phyloP scores from a whole-genome alignment of 2,888 invertebrate species.

The Dioctria linearis region DNA sequence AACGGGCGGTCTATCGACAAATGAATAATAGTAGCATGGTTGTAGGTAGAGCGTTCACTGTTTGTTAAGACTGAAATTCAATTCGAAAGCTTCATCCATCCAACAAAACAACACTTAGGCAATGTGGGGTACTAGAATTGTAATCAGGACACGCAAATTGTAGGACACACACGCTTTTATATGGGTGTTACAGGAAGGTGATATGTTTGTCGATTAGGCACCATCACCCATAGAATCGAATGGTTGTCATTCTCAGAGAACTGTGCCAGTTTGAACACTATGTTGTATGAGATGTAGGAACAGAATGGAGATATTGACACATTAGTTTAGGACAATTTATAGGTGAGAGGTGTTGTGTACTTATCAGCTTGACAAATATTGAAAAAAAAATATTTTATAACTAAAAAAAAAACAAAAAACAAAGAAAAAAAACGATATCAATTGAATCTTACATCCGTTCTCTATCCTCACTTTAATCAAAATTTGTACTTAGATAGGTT shows the following conservation, averaged over 20 bases:
- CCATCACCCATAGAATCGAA: conserved; percentile 9
- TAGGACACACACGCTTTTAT: no score
- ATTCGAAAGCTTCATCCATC: conserved; percentile 36
- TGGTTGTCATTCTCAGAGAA: conserved; percentile 17
- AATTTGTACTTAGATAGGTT: background rate
- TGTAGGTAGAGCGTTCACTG: background rate
- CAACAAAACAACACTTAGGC: conserved; percentile 30
- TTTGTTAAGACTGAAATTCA: conserved; percentile 39
- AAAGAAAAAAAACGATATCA: no score
- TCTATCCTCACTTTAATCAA: no score
- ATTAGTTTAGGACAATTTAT: conserved; percentile 4
- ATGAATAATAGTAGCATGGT: conserved; percentile 33
- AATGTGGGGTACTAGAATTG: conserved; percentile 10
- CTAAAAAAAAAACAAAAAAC: background rate
- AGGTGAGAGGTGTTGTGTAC: background rate
- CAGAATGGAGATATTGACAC: conserved; percentile 25
- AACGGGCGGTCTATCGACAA: no score
- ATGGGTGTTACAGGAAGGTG: conserved; percentile 10
- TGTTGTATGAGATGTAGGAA: background rate
- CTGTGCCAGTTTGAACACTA: background rate
- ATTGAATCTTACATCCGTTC: no score
- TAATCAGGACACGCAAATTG: conserved; percentile 22
- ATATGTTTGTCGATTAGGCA: background rate
- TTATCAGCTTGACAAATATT: no score
- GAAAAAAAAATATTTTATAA: background rate